Base-by-base conservation (phyloP, 2,797 vertebrate genomes). In the Dryobates pubescens region DNA sequence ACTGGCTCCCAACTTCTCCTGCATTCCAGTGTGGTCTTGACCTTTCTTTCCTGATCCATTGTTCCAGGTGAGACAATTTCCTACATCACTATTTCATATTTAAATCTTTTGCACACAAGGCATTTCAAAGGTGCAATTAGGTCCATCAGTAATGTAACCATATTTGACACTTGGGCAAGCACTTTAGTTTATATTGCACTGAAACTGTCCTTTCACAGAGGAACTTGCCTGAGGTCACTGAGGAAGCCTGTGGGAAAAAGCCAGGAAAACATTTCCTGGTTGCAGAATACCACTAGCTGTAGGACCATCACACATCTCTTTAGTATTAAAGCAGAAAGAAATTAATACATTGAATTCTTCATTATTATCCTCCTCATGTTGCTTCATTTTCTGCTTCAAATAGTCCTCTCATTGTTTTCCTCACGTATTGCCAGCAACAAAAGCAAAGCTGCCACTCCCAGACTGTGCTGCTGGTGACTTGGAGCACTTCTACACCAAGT, bases 161-260 rank as follows among this genome's bases (percentile, higher is more conserved):
- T 56, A 53, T 73, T 73, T 76, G 43, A 82, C 74, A 69, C 57
- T 58, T 77, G 68, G 69, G 68, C 70, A 86, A 94, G 71, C 26
- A 17, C 54, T 83, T 89, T 9, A 41, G 47, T 83, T 89, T 62
- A 58, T 93, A 95, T 94, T 95, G 92, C 89, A 95, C 92, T 91
- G 71, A 79, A 79, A 83, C 29, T 71, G 47, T 65, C 70, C 36
- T 88, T 86, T 63, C 71, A 49, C 3, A 57, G 76, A 76, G 58
- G 38, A 73, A 80, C 15, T 61, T 53, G 88, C 54, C 68, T 79
- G 87, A 93, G 64, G 85, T 83, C 79, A 62, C 70, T 29, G 67
- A 93, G 49, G 79, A 76, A 93, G 54, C 79, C 54, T 58, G 49
- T 68, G 89, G 71, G 79, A 83, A 83, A 81, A 83, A 81, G 30